A percentile compares a stretch with the other conserved stretches of the same genome.
phyloP scores from a whole-genome alignment of 2,113 vertebrate genomes.

The Mesoclemmys tuberculata region DNA sequence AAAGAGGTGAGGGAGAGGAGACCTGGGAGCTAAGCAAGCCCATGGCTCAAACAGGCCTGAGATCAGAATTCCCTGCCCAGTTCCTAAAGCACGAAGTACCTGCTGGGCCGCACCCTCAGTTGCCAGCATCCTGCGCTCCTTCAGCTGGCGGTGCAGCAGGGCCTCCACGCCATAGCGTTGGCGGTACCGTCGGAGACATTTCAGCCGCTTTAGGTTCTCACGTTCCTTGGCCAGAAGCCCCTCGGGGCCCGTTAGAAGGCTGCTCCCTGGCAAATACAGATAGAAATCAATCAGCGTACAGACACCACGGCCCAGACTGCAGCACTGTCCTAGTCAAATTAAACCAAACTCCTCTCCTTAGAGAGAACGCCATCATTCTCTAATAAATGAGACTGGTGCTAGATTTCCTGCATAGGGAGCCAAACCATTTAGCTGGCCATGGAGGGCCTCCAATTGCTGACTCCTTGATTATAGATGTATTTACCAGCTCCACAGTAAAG shows the following conservation, averaged over 20 bases:
- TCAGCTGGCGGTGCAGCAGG: constrained; percentile 92
- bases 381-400: neutral
- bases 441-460: neutral
- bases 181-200: constrained; percentile 92
- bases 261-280: constrained; percentile 81
- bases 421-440: rapidly evolving
- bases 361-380: neutral
- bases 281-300: neutral
- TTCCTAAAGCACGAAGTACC: constrained; percentile 68
- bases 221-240: constrained; percentile 91
- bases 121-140: constrained; percentile 89
- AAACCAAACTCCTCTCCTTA: neutral
- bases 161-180: constrained; percentile 95
- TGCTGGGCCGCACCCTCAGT: constrained; percentile 87
- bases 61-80: neutral
- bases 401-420: rapidly evolving
- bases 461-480: rapidly evolving
- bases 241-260: constrained; percentile 91
- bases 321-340: rapidly evolving
- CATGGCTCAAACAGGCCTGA: rapidly evolving
- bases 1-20: rapidly evolving
- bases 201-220: constrained; percentile 92
- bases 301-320: neutral
- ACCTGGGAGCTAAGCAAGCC: rapidly evolving
- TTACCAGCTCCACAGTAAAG: rapidly evolving